Evolutionary conservation across 2,113 vertebrate species (phyloP), one percentile per base, ranked within the genome.

Genomic region (Romanogobio albipinnatus): DNA sequence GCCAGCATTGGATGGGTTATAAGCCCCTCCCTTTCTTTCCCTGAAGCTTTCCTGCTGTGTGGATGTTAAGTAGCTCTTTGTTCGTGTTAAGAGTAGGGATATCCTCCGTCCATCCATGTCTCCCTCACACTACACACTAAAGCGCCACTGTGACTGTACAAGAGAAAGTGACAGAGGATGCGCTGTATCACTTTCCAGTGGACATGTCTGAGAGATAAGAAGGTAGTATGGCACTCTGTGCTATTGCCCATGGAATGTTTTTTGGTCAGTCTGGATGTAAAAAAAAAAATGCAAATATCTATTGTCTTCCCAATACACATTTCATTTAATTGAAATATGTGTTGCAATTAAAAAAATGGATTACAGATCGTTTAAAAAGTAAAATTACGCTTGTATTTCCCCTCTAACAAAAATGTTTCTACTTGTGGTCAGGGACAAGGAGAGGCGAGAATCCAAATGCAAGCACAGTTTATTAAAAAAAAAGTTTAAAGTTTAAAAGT

Each of bases 61-160:
- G 85, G 89, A 84, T 86, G 88, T 90, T 91, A 89, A 89, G 91
- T 84, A 87, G 89, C 85, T 82, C 91, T 93, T 94, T 94, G 92
- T 95, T 86, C 92, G 89, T 88, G 59, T 76, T 83, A 85, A 81
- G 86, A 92, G 77, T 85, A 88, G 90, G 91, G 86, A 89, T 92
- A 90, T 88, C 88, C 90, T 83, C 14, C 62, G 9, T 82, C 76
- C 43, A 10, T 83, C 56, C 53, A 10, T 36, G 14, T 78, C 74
- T 68, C 59, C 24, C 13, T 14, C 70, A 11, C 68, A 64, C 75
- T 59, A 71, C 33, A 70, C 8, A 4, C 66, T 59, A 59, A 82
- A 39, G 66, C 61, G 39, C 59, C 75, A 79, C 84, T 86, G 88
- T 84, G 78, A 79, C 86, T 86, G 86, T 84, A 82, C 75, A 17